Evolutionary conservation across 2,113 vertebrate species (phyloP), one percentile per base, ranked within the genome.

Genomic region (Pachyramphus minor): DNA sequence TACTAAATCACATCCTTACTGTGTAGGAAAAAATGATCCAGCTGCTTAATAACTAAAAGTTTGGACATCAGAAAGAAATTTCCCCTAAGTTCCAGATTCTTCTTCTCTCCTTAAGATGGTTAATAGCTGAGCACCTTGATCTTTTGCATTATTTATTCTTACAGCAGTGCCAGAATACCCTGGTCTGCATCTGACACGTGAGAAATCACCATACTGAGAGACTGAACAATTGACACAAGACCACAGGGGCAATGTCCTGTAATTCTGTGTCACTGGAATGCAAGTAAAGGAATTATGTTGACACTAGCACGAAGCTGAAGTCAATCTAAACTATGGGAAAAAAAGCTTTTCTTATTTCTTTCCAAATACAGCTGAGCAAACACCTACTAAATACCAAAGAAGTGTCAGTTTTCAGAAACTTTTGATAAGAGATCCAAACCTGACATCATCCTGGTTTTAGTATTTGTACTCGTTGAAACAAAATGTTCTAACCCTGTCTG

Each of bases 341-440:
- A 59, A 13, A 0, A 5, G 2, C 20, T 84, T 78, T n/a, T 49
- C 24, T 80, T 41, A 52, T 37, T 90, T 42, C 19, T 85, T 89
- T 91, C 47, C 33, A 85, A 82, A 85, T 78, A 79, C 74, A 97
- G 81, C 74, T 72, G 81, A 82, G 53, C 28, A 94, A 91, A 94
- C 45, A 91, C 30, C 28, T 89, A 41, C 35, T 63, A 74, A 90
- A 87, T 20, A 87, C 30, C 71, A 73, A 63, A 44, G 73, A 89
- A 79, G 37, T 24, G 33, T 62, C 69, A 63, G 18, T 59, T 94
- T 91, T 87, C 74, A 89, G 60, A 84, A 81, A 37, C 47, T 50
- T 94, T 87, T 83, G 49, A 5, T 69, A 90, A 79, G 47, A n/a
- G 78, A 78, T 68, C 52, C 60, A 96, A 94, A 90, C 22, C 13